Evolutionary conservation across 2,113 vertebrate genomes (phyloP).

Genomic region (Psittacula cyanocephala): DNA sequence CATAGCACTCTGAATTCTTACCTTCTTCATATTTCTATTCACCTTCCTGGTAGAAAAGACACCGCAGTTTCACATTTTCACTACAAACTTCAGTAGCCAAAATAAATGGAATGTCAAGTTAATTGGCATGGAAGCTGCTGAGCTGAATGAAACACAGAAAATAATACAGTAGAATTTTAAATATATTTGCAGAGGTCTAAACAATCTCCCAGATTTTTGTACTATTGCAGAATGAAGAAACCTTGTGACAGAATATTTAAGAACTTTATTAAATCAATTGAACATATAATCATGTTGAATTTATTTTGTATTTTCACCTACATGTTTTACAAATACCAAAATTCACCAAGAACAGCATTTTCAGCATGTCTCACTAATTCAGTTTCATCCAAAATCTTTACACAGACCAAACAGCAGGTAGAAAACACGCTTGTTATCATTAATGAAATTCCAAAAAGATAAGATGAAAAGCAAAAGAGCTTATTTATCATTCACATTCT

Average conservation of each 20-base stretch:
- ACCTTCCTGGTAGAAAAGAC: not conserved
- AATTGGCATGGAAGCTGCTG: not conserved
- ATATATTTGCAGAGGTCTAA: not conserved
- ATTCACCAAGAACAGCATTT: not conserved
- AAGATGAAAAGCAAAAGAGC: not conserved
- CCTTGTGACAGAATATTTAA: not conserved
- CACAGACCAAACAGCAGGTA: not conserved
- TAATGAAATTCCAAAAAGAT: not conserved
- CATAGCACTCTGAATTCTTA: not conserved
- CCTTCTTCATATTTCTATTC: not conserved
- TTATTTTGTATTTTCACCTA: not conserved
- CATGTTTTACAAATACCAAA: not conserved
- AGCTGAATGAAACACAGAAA: not conserved
- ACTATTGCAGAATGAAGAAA: not conserved
- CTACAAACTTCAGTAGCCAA: not conserved
- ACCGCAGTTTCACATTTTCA: not conserved
- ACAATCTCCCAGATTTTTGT: not conserved
- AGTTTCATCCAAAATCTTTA: not conserved
- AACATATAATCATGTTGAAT: not conserved
- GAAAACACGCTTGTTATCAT: not conserved
- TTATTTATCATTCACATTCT: not conserved
- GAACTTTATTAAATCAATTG: not conserved
- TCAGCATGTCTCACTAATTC: not conserved
- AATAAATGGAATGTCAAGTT: not conserved
- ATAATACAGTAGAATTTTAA: not conserved